Evolutionary conservation across 2,888 invertebrate species (phyloP), one percentile per base, ranked within the genome.

Genomic region (Napeogenes sylphis): DNA sequence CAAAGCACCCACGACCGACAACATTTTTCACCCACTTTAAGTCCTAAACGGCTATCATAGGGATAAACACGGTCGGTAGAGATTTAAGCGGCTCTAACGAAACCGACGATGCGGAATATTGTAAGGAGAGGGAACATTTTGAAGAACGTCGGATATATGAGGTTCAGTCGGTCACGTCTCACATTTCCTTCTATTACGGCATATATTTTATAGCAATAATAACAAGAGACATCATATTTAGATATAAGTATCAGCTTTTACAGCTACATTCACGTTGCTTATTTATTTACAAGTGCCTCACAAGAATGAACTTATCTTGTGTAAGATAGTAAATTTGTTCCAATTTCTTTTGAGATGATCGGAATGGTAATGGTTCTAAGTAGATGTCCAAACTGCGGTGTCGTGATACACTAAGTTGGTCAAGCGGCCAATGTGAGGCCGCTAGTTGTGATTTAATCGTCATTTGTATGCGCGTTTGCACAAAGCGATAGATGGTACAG

Each of bases 361-460:
- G 68, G 86, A 83, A 87, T 87, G 74, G 80, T 79, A 87, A 88
- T 84, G 80, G 78, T 68, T 69, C 73, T 84, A 82, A 86, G 86
- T 83, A 72, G 77, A 73, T 73, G 75, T 71, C 70, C 75, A 71
- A 78, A 81, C 77, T 61, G 30, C 76, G 75, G 71, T 74, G 70
- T 75, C 73, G 77, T 80, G 79, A 78, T 79, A 79, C 80, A 77
- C 78, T 77, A 83, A 82, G 83, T 87, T 82, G 86, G 85, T 82
- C 85, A 85, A 77, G 80, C 78, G 79, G 76, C 73, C 79, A 79
- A 78, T 74, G 78, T 73, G 76, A 79, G 76, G 73, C 70, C 75
- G 72, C 68, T 71, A 61, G 66, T 57, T 71, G 69, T 73, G 21
- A 21, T 72, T 78, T 79, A 71, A 68, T 64, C 66, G 73, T 69